A percentile compares a stretch with the other conserved stretches of the same genome.
Evolutionary conservation across 2,888 invertebrate genomes (phyloP).

Genomic region (Mythimna albipuncta): DNA sequence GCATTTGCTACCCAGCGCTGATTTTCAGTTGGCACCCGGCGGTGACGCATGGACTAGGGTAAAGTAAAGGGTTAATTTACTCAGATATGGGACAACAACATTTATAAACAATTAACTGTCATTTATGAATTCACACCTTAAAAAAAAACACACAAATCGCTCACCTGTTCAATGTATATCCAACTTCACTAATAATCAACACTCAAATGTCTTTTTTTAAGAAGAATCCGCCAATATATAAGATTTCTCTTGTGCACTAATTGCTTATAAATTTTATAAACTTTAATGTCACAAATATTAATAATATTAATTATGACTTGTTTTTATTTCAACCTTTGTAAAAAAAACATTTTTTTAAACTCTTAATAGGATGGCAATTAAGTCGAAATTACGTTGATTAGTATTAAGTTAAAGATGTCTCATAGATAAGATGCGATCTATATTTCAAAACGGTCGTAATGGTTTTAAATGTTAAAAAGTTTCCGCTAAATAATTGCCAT

Average conservation of each 20-base stretch:
- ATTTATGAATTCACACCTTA: too few species aligned
- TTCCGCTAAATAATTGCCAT: conserved; percentile 60
- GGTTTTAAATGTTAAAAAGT: conserved; percentile 52
- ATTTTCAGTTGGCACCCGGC: too few species aligned
- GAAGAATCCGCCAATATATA: conserved; percentile 49
- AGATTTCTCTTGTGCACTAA: conserved; percentile 14
- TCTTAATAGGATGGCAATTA: conserved; percentile 5
- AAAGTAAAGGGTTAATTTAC: neutral
- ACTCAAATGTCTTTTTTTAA: conserved; percentile 33
- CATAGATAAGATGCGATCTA: conserved; percentile 62
- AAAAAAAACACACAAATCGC: too few species aligned
- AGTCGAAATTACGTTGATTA: conserved; percentile 31
- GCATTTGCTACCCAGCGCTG: too few species aligned
- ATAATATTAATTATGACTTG: conserved; percentile 33
- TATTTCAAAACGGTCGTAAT: conserved; percentile 42
- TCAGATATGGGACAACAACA: neutral
- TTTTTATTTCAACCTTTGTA: conserved; percentile 12
- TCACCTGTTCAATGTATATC: conserved; percentile 26
- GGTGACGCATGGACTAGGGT: too few species aligned
- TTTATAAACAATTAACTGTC: neutral
- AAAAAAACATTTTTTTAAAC: neutral
- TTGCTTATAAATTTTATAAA: conserved; percentile 11
- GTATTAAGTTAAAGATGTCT: conserved; percentile 39
- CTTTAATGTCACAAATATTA: conserved; percentile 38
- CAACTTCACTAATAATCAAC: conserved; percentile 1